Conservation (phyloP, 1,140 invertebrate species). For the Homarus americanus region DNA sequence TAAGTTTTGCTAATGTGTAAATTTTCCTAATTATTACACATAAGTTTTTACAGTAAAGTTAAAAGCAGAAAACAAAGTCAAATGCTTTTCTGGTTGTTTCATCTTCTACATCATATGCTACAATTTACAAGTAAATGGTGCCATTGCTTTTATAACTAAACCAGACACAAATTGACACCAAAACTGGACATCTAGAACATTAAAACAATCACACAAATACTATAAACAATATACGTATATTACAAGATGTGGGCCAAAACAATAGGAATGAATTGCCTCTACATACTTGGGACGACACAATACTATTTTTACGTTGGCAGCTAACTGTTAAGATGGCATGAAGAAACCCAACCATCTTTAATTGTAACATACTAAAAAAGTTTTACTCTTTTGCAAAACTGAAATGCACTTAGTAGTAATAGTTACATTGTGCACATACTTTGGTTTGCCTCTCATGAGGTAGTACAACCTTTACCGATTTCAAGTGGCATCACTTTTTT, state of each 20-base stretch:
- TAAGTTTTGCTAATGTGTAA: neutral
- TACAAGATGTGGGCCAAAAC: neutral
- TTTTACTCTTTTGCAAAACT: neutral
- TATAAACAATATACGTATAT: neutral
- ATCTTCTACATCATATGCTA: no score
- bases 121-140: no score
- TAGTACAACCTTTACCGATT: conserved; percentile 44
- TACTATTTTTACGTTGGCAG: neutral
- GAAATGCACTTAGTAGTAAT: neutral
- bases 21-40: neutral
- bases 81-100: neutral
- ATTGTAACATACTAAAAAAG: conserved; percentile 6
- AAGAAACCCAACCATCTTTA: no score
- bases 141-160: no score
- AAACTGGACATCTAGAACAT: neutral
- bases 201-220: neutral
- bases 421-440: conserved; percentile 12
- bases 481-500: conserved; percentile 21
- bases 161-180: neutral
- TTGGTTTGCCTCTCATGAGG: conserved; percentile 56
- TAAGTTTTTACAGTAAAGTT: neutral
- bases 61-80: neutral
- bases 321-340: no score
- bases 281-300: neutral
- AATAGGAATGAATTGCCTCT: conserved; percentile 6